Percentiles rank a stretch among this genome's conserved stretches.
Conservation (phyloP, 37 sponge, comb jelly and placozoan genomes). For the Cladorhizidae sp. region DNA sequence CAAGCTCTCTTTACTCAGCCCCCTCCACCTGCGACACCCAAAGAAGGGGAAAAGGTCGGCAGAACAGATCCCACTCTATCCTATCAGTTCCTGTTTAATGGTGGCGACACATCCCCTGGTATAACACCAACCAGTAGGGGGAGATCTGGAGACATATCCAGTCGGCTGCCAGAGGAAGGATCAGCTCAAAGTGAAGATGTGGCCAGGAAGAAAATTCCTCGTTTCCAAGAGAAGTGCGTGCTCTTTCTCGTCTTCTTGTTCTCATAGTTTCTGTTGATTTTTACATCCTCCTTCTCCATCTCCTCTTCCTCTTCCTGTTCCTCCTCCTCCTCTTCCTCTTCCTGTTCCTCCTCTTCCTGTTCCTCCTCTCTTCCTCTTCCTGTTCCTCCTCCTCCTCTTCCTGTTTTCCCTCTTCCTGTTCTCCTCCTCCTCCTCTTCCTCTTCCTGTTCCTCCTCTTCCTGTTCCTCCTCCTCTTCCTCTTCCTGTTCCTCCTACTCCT, state of each 20-base stretch:
- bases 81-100: slow-evolving; percentile 64
- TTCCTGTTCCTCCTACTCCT: too few species aligned
- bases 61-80: slow-evolving; percentile 19
- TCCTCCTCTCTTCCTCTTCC: background rate
- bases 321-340: background rate
- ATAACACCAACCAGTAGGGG: slow-evolving; percentile 2
- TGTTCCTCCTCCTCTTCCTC: too few species aligned
- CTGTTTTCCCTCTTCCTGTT: too few species aligned
- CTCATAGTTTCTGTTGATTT: background rate
- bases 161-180: background rate
- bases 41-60: background rate
- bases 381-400: background rate
- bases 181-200: background rate
- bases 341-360: background rate
- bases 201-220: slow-evolving; percentile 17
- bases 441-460: background rate
- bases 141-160: background rate
- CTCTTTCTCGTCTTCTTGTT: too few species aligned
- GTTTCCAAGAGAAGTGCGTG: background rate
- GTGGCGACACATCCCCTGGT: slow-evolving; percentile 24
- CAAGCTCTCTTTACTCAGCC: background rate
- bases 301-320: too few species aligned
- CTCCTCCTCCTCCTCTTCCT: too few species aligned
- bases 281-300: too few species aligned
- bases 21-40: background rate